Evolutionary conservation across 2,888 invertebrate genomes (phyloP).

Genomic region (Camponotus fellah): DNA sequence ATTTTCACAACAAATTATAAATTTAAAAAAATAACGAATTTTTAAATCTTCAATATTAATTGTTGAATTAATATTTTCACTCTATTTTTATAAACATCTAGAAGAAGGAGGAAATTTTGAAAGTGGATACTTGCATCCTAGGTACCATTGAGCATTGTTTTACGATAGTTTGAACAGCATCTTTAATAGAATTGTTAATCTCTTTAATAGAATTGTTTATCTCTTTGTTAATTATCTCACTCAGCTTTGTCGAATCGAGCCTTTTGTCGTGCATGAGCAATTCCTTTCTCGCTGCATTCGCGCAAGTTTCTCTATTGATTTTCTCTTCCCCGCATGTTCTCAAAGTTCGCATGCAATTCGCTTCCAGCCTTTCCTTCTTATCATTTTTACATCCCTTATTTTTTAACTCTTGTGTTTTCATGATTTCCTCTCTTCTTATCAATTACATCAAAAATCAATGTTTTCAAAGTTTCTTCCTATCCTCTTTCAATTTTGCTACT

Average conservation of each 20-base stretch:
- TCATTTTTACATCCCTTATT: slow-evolving; percentile 21
- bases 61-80: background rate
- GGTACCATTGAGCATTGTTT: slow-evolving; percentile 72
- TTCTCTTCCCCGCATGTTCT: slow-evolving; percentile 39
- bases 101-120: slow-evolving; percentile 12
- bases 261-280: slow-evolving; percentile 29
- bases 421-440: slow-evolving; percentile 31
- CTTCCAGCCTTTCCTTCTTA: background rate
- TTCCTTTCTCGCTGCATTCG: background rate
- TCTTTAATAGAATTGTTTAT: slow-evolving; percentile 76
- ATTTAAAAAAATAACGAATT: background rate
- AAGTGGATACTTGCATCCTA: slow-evolving; percentile 70
- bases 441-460: background rate
- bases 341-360: slow-evolving; percentile 36
- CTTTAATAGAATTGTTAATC: slow-evolving; percentile 77
- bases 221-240: slow-evolving; percentile 75
- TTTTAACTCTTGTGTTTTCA: background rate
- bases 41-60: background rate
- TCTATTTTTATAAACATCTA: background rate
- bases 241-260: slow-evolving; percentile 63
- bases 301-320: slow-evolving; percentile 18
- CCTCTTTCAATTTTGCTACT: background rate
- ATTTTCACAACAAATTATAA: background rate
- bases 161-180: slow-evolving; percentile 75
- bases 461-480: background rate